These are phyloP conservation scores for Indri indri DNA, from an alignment of 2,113 vertebrate genomes.

Conservation along the genomic window DNA sequence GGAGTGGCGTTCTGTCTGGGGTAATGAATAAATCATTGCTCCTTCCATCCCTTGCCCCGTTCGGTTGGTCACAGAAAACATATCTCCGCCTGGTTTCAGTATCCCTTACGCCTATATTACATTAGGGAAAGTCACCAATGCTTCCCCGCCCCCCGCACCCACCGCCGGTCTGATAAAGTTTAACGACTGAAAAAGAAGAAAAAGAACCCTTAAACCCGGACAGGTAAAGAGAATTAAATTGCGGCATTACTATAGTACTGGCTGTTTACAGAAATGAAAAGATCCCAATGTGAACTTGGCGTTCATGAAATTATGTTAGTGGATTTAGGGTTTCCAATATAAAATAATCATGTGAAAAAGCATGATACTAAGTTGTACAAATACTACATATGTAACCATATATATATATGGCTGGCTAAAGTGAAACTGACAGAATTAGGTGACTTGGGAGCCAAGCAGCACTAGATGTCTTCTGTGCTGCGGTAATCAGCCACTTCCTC, in stretches of 20 bases:
- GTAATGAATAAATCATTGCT: constrained; percentile 42
- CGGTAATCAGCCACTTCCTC: neutral
- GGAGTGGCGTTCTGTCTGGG: neutral
- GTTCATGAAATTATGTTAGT: neutral
- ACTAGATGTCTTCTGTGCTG: neutral
- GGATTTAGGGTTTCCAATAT: neutral
- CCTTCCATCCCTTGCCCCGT: neutral
- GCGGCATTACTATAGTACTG: neutral
- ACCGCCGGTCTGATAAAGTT: neutral
- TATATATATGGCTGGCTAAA: neutral
- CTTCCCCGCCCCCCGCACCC: no score
- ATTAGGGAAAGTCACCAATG: neutral
- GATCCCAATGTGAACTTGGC: neutral
- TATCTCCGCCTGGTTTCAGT: neutral
- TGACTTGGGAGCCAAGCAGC: neutral
- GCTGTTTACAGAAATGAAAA: neutral
- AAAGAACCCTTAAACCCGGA: neutral
- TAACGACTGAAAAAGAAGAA: neutral
- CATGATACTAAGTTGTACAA: neutral
- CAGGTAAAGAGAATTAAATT: neutral
- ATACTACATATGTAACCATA: neutral
- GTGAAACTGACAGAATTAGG: neutral
- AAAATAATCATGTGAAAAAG: neutral
- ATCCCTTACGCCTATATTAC: neutral
- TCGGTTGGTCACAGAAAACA: neutral